Conservation (phyloP, 2,888 invertebrate genomes). For the Drosophila seclusa region DNA sequence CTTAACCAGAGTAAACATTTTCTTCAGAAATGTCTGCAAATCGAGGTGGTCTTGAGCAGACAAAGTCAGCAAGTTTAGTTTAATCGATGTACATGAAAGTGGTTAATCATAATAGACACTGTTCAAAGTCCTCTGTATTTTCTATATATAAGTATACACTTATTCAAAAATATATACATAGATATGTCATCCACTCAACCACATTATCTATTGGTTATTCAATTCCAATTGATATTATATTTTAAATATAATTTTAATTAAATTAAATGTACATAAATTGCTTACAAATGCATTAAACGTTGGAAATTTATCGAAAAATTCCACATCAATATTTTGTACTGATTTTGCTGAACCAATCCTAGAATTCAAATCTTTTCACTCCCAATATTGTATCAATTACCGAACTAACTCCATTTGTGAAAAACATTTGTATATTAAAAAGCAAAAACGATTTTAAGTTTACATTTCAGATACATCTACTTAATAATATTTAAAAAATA, state of each 20-base stretch:
- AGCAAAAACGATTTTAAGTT: neutral
- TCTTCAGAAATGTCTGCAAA: neutral
- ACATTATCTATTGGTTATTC: neutral
- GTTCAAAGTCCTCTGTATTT: neutral
- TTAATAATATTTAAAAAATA: neutral
- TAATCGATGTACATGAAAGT: neutral
- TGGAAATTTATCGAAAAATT: neutral
- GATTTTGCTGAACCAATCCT: neutral
- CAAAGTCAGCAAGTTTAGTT: neutral
- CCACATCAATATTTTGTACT: accelerated
- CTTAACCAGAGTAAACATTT: neutral
- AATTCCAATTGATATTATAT: neutral
- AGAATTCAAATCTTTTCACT: neutral
- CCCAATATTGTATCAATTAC: neutral
- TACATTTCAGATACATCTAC: no score
- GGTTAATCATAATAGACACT: neutral
- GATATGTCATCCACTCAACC: neutral
- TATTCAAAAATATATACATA: neutral
- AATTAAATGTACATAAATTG: neutral
- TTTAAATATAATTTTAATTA: neutral
- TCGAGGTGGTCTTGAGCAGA: no score
- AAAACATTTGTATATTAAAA: neutral
- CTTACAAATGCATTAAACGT: neutral
- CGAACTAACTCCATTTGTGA: neutral
- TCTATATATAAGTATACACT: neutral